Evolutionary conservation across 1,140 invertebrate genomes (phyloP).

Genomic region (Ctenoplectra terminalis): DNA sequence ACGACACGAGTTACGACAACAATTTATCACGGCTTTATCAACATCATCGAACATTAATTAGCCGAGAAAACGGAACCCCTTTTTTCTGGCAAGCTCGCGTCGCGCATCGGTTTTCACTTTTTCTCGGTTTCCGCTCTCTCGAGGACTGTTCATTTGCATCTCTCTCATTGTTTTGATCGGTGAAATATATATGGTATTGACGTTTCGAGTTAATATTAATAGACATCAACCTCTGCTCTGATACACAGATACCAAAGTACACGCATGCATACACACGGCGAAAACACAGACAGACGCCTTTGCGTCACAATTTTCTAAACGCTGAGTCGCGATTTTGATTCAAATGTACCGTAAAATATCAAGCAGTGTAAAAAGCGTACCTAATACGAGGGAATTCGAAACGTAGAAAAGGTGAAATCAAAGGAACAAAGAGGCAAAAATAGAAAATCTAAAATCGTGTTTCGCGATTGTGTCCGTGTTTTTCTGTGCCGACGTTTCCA

Average conservation of each 20-base stretch:
- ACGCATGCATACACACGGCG: slow-evolving; percentile 7
- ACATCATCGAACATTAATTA: slow-evolving; percentile 25
- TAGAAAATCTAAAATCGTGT: background rate
- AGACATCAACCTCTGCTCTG: slow-evolving; percentile 11
- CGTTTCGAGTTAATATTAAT: slow-evolving; percentile 64
- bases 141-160: slow-evolving; percentile 13
- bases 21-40: slow-evolving; percentile 7
- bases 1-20: background rate
- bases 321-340: slow-evolving; percentile 46
- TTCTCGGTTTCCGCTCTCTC: background rate
- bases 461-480: background rate
- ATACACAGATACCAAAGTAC: no score
- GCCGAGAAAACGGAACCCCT: background rate
- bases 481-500: background rate
- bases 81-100: background rate
- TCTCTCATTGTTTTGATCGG: slow-evolving; percentile 36
- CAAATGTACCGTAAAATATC: slow-evolving; percentile 17
- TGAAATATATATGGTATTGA: slow-evolving; percentile 67
- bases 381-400: no score
- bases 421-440: background rate
- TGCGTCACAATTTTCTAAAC: no score
- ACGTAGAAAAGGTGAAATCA: background rate
- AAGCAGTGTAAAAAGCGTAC: slow-evolving; percentile 5
- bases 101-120: background rate
- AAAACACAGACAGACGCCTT: background rate